Base-by-base conservation (phyloP, 2,888 invertebrate species). In the Thalpophila matura region DNA sequence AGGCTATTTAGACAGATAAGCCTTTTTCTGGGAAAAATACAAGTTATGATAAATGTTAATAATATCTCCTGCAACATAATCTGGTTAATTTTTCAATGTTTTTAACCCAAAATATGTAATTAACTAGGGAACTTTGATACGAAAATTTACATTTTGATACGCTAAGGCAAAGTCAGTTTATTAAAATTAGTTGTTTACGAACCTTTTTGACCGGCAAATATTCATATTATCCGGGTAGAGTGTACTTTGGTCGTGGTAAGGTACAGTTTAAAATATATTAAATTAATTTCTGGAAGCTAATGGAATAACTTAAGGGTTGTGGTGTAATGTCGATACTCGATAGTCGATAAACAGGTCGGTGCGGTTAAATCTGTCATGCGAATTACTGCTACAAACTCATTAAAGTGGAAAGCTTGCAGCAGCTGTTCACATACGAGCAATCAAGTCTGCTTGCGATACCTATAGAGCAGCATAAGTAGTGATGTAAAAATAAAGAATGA, bases 141-240 rank as follows among this genome's bases (percentile, higher is more conserved):
- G 29, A 3, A 70, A 62, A 63, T 71, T 65, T 65, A 55, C 65
- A 70, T 70, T 71, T 51, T 65, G 45, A 55, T 55, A 50, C 50
- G 38, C 22, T 24, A 27, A 27, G 20, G 31, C 29, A 3, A 71
- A 75, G 77, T 43, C 62, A 59, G 56, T 64, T 81, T 79, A 86
- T 83, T 83, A 81, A 83, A 85, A 84, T 82, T 78, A 69, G 68
- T 63, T 73, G 69, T 77, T 77, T 71, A 70, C 62, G 24, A 56
- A 68, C 77, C 80, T 73, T 76, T 78, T 71, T 64, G 65, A 70
- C 72, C 66, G 61, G 62, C 47, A 71, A 74, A 81, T 74, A 67
- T 77, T 62, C 63, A 46, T 46, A 65, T 62, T 57, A 79, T 58
- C 74, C 70, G 35, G 53, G 49, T 35, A 49, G 18, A 55, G 53